Evolutionary conservation across 2,888 invertebrate genomes (phyloP).

Genomic region (Lymantria dispar): DNA sequence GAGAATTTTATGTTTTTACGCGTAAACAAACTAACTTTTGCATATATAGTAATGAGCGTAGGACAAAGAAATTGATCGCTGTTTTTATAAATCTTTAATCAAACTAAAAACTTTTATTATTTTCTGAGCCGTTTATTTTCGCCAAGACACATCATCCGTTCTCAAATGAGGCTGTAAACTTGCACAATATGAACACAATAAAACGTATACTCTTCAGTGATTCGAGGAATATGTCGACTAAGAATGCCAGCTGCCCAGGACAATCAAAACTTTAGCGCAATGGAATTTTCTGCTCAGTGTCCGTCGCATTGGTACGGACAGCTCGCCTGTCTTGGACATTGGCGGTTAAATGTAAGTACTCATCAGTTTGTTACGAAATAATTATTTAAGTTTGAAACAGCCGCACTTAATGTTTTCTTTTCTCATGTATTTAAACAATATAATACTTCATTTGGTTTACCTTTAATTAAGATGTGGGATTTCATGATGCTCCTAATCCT

Average conservation of each 20-base stretch:
- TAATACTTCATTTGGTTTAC: not conserved
- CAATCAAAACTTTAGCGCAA: slow-evolving; percentile 80
- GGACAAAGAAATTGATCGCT: too few species aligned
- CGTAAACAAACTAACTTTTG: too few species aligned
- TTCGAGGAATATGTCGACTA: slow-evolving; percentile 69
- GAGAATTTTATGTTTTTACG: too few species aligned
- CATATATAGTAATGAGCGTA: too few species aligned
- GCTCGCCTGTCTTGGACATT: slow-evolving; percentile 47
- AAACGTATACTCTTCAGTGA: slow-evolving; percentile 64
- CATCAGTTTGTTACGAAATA: slow-evolving; percentile 17
- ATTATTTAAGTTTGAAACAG: slow-evolving; percentile 19
- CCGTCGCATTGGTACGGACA: slow-evolving; percentile 65
- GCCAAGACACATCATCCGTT: slow-evolving; percentile 1
- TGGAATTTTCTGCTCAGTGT: slow-evolving; percentile 79
- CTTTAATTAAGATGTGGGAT: too few species aligned
- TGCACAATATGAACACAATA: slow-evolving; percentile 68
- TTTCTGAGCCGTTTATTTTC: not conserved
- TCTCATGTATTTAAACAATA: not conserved
- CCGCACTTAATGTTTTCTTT: not conserved
- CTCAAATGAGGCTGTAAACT: slow-evolving; percentile 11
- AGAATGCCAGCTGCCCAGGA: slow-evolving; percentile 80
- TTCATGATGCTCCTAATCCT: too few species aligned
- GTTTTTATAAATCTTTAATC: not conserved
- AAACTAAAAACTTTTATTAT: slow-evolving; percentile 4
- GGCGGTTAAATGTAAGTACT: slow-evolving; percentile 24